Percentiles rank a stretch among this genome's conserved stretches.
Evolutionary conservation across 2,113 vertebrate genomes (phyloP).

Genomic region (Diadophis punctatus): DNA sequence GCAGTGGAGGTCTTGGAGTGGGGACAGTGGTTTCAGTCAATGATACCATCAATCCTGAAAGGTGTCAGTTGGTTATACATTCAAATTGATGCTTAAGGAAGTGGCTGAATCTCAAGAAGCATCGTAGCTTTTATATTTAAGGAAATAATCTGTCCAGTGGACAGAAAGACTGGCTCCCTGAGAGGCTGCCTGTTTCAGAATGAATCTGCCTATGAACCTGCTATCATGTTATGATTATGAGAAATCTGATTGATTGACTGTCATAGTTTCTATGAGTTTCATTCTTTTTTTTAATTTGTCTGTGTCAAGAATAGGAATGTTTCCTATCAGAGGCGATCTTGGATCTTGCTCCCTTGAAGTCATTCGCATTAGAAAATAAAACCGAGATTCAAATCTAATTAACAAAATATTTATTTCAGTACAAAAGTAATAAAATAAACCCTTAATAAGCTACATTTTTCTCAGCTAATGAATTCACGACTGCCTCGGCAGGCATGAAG

Average conservation of each 20-base stretch:
- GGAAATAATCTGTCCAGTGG: neutral
- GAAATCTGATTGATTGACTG: neutral
- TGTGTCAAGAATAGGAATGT: too few species aligned
- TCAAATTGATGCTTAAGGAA: neutral
- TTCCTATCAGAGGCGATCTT: too few species aligned
- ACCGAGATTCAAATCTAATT: too few species aligned
- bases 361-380: too few species aligned
- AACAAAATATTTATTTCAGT: too few species aligned
- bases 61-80: neutral
- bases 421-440: too few species aligned
- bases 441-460: too few species aligned
- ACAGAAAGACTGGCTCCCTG: neutral
- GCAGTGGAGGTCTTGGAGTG: neutral
- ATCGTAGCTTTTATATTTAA: neutral
- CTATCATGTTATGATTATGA: neutral
- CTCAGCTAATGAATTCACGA: too few species aligned
- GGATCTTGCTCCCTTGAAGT: too few species aligned
- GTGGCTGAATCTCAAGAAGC: neutral
- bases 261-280: neutral
- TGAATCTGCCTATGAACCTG: neutral
- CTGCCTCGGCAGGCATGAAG: too few species aligned
- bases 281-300: neutral
- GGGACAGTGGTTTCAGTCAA: neutral
- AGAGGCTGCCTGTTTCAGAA: neutral
- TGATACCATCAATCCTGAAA: neutral